Percentiles rank a stretch among this genome's conserved stretches.
phyloP scores from a whole-genome alignment of 2,113 vertebrate genomes.

The Oryctolagus cuniculus region mOryCun1.1 NC_091440.1:61290501-61291000 shows the following conservation, averaged over 20 bases:
- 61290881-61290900: background rate
- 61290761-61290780: rapidly evolving
- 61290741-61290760: background rate
- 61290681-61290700: background rate
- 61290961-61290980: background rate
- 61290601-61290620: background rate
- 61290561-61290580: background rate
- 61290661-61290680: background rate
- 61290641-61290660: background rate
- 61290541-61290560: background rate
- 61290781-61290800: rapidly evolving
- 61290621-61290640: background rate
- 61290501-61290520: background rate
- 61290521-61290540: background rate
- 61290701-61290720: background rate
- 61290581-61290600: constrained; percentile 34
- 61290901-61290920: background rate
- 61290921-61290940: background rate
- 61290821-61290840: rapidly evolving
- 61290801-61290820: background rate
- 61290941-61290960: background rate
- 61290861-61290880: background rate
- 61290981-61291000: background rate
- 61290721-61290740: background rate
- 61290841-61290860: background rate